A percentile compares a stretch with the other conserved stretches of the same genome.
Conservation (phyloP, 2,113 vertebrate genomes). For the Silurus asotus region DNA sequence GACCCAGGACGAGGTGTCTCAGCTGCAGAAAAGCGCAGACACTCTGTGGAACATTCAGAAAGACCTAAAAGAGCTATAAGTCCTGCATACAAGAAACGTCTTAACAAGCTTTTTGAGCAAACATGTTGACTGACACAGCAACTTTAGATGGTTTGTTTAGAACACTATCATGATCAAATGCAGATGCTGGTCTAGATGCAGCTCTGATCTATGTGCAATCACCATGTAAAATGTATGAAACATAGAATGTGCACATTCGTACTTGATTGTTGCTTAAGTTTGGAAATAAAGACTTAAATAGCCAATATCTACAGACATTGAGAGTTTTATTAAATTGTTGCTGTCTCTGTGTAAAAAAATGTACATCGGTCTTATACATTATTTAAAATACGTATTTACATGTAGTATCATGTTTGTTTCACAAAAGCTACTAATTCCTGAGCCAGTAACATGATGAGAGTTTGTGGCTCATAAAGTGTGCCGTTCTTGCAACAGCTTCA, state of each 20-base stretch:
- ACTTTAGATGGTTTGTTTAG: constrained; percentile 9
- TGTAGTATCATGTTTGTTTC: constrained; percentile 51
- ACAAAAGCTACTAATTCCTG: constrained; percentile 22
- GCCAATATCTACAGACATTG: constrained; percentile 24
- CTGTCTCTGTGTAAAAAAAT: constrained; percentile 47
- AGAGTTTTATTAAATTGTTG: constrained; percentile 49
- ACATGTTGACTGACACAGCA: neutral
- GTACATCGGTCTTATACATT: constrained; percentile 48
- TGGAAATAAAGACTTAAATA: neutral
- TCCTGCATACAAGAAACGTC: neutral
- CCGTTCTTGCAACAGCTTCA: constrained; percentile 21
- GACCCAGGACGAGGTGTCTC: constrained; percentile 81
- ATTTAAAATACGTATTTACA: constrained; percentile 67
- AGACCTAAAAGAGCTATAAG: constrained; percentile 83
- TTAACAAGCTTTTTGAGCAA: neutral
- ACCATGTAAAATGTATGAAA: neutral
- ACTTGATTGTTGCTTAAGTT: constrained; percentile 9
- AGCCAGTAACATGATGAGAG: neutral
- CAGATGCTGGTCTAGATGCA: neutral
- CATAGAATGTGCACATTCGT: neutral
- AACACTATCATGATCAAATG: neutral
- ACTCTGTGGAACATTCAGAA: constrained; percentile 91
- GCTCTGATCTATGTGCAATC: neutral
- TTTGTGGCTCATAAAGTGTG: constrained; percentile 23
- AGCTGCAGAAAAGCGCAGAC: constrained; percentile 84